Conservation (phyloP, 2,888 invertebrate genomes). For the Drosophila rubida region DNA sequence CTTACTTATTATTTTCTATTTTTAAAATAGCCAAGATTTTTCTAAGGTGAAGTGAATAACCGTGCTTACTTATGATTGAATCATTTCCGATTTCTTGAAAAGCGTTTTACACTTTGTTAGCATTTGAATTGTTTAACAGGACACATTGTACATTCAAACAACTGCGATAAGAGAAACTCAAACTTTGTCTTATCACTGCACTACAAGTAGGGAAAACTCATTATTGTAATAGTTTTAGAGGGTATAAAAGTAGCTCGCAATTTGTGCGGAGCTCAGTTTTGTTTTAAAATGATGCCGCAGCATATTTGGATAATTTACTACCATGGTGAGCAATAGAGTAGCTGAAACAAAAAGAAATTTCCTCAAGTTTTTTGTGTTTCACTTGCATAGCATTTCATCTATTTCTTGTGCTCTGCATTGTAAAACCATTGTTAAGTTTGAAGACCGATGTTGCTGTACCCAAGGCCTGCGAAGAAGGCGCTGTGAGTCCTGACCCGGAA, state of each 20-base stretch:
- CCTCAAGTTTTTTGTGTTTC: not conserved
- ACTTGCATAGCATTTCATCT: slow-evolving; percentile 25
- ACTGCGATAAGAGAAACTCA: slow-evolving; percentile 7
- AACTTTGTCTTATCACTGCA: slow-evolving; percentile 17
- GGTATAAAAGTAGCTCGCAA: slow-evolving; percentile 44
- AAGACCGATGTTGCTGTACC: not conserved
- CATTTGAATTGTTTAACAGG: slow-evolving; percentile 12
- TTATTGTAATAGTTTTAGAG: slow-evolving; percentile 38
- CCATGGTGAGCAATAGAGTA: slow-evolving; percentile 37
- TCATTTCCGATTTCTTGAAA: slow-evolving; percentile 3
- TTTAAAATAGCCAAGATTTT: not conserved
- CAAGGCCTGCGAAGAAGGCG: slow-evolving; percentile 40
- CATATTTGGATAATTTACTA: slow-evolving; percentile 11
- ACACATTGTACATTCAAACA: slow-evolving; percentile 20
- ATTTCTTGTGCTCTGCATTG: slow-evolving; percentile 9
- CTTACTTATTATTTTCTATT: not conserved
- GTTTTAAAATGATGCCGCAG: slow-evolving; percentile 35
- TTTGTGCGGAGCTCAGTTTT: slow-evolving; percentile 13
- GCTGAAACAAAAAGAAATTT: not conserved
- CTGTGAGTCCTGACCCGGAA: slow-evolving; percentile 1
- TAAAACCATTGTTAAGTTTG: not conserved
- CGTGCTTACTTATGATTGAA: not conserved
- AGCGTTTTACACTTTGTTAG: not conserved
- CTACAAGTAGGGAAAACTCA: slow-evolving; percentile 6
- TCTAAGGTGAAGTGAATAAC: not conserved